Conservation (phyloP, 2,888 invertebrate genomes). For the Phlogophora meticulosa region DNA sequence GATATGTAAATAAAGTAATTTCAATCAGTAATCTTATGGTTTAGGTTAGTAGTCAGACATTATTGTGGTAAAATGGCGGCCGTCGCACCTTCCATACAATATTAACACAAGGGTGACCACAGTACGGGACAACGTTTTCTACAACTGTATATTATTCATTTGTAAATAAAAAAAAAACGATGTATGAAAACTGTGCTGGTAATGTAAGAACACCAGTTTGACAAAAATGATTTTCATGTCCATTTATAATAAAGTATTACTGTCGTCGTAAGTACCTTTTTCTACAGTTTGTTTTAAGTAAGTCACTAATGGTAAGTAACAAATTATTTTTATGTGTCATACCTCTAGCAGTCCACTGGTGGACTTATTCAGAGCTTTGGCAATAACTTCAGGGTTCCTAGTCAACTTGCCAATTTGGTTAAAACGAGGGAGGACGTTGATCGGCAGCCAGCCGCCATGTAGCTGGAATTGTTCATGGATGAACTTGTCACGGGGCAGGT, state of each 20-base stretch:
- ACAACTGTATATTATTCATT: slow-evolving; percentile 89
- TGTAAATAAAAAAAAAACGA: too few relatives aligned
- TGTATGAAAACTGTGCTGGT: too few relatives aligned
- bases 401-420: slow-evolving; percentile 95
- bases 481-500: slow-evolving; percentile 97
- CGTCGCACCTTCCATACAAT: slow-evolving; percentile 69
- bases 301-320: neutral
- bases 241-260: too few relatives aligned
- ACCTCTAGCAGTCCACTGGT: slow-evolving; percentile 94
- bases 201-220: too few relatives aligned
- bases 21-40: too few relatives aligned
- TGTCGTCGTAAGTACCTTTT: neutral
- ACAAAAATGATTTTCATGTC: too few relatives aligned
- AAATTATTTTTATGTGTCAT: slow-evolving; percentile 1
- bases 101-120: slow-evolving; percentile 73
- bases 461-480: slow-evolving; percentile 95
- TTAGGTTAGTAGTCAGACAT: too few relatives aligned
- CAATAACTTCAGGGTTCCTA: slow-evolving; percentile 93
- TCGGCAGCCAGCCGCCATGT: slow-evolving; percentile 97
- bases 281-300: neutral
- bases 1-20: too few relatives aligned
- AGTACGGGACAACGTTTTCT: slow-evolving; percentile 80
- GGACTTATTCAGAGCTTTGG: slow-evolving; percentile 94
- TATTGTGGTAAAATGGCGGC: too few relatives aligned
- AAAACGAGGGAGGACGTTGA: slow-evolving; percentile 96